Base-by-base conservation (phyloP, 2,888 invertebrate species). In the Ophion obscuratus region DNA sequence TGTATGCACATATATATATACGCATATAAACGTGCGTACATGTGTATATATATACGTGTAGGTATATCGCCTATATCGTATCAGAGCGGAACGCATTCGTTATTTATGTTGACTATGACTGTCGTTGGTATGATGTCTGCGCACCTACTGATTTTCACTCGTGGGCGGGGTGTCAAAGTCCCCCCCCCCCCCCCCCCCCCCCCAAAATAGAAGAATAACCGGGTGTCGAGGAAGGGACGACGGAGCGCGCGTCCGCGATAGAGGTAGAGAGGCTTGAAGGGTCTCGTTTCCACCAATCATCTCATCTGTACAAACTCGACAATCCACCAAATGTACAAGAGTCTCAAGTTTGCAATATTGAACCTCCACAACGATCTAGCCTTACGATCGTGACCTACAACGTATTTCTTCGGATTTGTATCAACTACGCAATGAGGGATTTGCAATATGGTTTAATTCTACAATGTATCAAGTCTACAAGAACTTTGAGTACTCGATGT, bases 1-100 rank as follows among this genome's bases (percentile, higher is more conserved):
- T 24, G n/a, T 40, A 89, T 89, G 89, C 91, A 89, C 89, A 88
- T 89, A 89, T 90, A 90, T 36, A 59, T 36, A 61, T 73, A 59
- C 27, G 73, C 59, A 71, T 71, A 47, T 61, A 70, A 61, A 57
- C 80, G 70, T 79, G 71, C 73, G 84, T 84, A 83, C 74, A 74
- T 79, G 47, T 64, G 66, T 80, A 75, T 80, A 74, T 77, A 81
- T 79, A 79, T 79, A 68, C 0, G 2, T 2, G 3, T 31, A 2
- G 73, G 1, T 57, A 31, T 73, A 79, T 70, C 61, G 67, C 84
- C 86, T 84, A 84, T 77, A 78, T 83, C 53, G 70, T 74, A 79
- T 77, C 77, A 80, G 77, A 62, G 68, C 70, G 77, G 67, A 74
- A 77, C 73, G 68, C 81, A 57, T 36, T 74, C 81, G 81, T 76